A percentile compares a stretch with the other conserved stretches of the same genome.
Evolutionary conservation across 2,113 vertebrate genomes (phyloP).

Genomic region (Anas platyrhynchos): DNA sequence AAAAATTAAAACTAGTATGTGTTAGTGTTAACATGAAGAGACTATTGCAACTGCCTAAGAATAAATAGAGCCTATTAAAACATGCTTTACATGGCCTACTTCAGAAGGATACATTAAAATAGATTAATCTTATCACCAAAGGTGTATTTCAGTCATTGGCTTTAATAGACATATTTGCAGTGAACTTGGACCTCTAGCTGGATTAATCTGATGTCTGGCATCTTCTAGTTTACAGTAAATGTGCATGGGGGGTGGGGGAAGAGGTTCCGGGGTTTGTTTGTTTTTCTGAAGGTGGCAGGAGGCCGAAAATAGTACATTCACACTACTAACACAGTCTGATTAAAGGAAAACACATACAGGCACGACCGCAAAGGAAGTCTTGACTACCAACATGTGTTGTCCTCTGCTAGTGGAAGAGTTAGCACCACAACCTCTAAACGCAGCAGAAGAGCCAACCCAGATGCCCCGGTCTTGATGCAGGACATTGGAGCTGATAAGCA

Average conservation of each 20-base stretch:
- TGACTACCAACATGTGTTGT: slow-evolving; percentile 64
- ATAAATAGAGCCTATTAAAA: background rate
- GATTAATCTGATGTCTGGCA: background rate
- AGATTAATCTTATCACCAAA: background rate
- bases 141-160: background rate
- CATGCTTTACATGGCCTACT: background rate
- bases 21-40: background rate
- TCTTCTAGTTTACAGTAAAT: background rate
- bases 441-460: slow-evolving; percentile 56
- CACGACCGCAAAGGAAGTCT: slow-evolving; percentile 77
- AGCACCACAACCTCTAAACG: background rate
- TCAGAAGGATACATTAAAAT: background rate
- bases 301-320: slow-evolving; percentile 80
- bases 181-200: background rate
- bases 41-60: background rate
- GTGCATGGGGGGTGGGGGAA: no score
- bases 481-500: slow-evolving; percentile 12
- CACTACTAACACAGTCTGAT: slow-evolving; percentile 60
- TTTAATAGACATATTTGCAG: background rate
- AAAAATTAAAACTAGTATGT: background rate
- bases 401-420: background rate
- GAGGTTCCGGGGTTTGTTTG: background rate
- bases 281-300: slow-evolving; percentile 71
- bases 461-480: background rate
- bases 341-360: slow-evolving; percentile 70